Percentiles rank a stretch among this genome's conserved stretches.
phyloP scores from a whole-genome alignment of 1,140 invertebrate species.

The Drosophila sucinea region DNA sequence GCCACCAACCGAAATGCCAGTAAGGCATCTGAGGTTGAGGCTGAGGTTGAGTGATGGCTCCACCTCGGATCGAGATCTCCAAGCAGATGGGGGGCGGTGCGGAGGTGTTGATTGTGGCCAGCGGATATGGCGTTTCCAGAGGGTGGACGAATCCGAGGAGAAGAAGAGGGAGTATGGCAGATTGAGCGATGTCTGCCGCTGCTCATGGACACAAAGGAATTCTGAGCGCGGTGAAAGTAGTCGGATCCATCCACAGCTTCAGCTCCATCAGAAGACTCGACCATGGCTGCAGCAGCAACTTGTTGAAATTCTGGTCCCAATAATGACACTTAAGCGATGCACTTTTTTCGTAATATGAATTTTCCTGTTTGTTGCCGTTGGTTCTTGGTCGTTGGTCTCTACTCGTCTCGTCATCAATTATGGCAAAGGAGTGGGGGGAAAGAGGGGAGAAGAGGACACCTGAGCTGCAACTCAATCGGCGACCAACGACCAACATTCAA shows the following conservation, averaged over 20 bases:
- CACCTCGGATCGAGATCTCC: conserved; percentile 36
- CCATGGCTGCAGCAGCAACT: conserved; percentile 52
- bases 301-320: conserved; percentile 78
- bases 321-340: conserved; percentile 80
- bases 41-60: conserved; percentile 64
- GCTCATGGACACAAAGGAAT: conserved; percentile 57
- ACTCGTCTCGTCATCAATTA: conserved; percentile 66
- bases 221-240: conserved; percentile 73
- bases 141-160: not conserved
- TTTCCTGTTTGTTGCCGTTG: conserved; percentile 67
- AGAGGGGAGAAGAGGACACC: conserved; percentile 33
- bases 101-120: conserved; percentile 71
- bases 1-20: conserved; percentile 46
- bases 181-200: conserved; percentile 70
- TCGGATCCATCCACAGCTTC: conserved; percentile 55
- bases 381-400: conserved; percentile 36
- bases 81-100: conserved; percentile 46
- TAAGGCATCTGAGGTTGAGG: conserved; percentile 26
- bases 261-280: conserved; percentile 48
- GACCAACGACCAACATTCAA: conserved; percentile 44
- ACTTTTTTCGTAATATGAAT: conserved; percentile 80
- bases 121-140: conserved; percentile 52
- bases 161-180: conserved; percentile 21
- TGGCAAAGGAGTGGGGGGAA: conserved; percentile 27
- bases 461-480: conserved; percentile 77